phyloP scores from a whole-genome alignment of 2,888 invertebrate species.

The Melanchra persicariae region DNA sequence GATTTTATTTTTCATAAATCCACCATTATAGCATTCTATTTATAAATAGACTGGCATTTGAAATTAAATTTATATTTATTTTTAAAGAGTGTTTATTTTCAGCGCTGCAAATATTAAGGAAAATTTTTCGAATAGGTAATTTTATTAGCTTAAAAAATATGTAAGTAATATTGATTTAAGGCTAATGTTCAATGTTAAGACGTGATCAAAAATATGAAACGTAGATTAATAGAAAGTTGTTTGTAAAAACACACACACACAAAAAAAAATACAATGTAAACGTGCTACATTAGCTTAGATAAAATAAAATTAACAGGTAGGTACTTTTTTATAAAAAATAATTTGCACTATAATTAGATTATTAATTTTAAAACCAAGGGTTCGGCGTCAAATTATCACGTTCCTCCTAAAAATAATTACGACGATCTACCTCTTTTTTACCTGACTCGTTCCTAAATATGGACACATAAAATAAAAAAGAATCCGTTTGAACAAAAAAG shows the following conservation, averaged over 20 bases:
- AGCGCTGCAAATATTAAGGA: no score
- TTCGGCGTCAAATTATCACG: neutral
- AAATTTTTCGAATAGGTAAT: no score
- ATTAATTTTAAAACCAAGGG: slow-evolving; percentile 4
- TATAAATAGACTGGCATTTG: neutral
- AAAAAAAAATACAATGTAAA: no score
- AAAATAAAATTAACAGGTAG: neutral
- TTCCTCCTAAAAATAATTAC: slow-evolving; percentile 33
- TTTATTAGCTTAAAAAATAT: no score
- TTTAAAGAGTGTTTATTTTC: neutral
- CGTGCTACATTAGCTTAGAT: neutral
- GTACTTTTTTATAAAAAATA: neutral
- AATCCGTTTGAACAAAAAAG: neutral
- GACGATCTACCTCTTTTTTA: neutral
- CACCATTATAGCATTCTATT: neutral
- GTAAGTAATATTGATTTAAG: no score
- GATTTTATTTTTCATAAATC: neutral
- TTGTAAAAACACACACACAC: no score
- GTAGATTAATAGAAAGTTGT: no score
- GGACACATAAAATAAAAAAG: neutral
- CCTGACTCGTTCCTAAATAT: slow-evolving; percentile 7
- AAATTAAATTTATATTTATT: neutral
- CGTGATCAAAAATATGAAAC: no score
- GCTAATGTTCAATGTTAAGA: no score
- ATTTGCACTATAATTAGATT: neutral